Evolutionary conservation across 2,113 vertebrate species (phyloP).

Genomic region (Vulpes lagopus): DNA sequence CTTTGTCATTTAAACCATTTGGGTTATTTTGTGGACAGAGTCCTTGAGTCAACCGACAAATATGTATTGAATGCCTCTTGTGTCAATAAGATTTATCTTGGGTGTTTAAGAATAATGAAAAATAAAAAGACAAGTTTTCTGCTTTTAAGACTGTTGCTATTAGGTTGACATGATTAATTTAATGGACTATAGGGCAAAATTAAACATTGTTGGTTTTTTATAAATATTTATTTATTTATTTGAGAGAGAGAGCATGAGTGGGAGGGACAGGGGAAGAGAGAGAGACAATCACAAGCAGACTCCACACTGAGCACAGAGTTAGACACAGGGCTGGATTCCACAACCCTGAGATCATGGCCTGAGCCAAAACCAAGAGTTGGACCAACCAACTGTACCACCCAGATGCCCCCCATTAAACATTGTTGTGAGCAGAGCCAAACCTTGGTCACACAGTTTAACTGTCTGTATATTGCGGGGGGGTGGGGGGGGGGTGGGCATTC

Average conservation of each 20-base stretch:
- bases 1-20: conserved; percentile 27
- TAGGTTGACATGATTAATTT: background rate
- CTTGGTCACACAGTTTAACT: background rate
- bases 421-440: background rate
- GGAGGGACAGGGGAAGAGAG: too few relatives aligned
- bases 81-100: background rate
- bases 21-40: background rate
- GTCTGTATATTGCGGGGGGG: background rate
- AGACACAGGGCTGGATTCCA: background rate
- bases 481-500: background rate
- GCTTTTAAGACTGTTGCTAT: background rate
- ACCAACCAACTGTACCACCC: background rate
- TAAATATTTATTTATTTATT: background rate
- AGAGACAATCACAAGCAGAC: too few relatives aligned
- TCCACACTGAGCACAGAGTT: background rate
- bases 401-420: background rate
- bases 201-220: background rate
- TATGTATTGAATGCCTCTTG: background rate
- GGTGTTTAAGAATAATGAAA: conserved; percentile 31
- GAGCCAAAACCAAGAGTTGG: background rate
- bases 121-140: background rate
- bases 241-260: background rate
- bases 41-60: background rate
- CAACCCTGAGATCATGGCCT: background rate
- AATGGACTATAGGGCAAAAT: background rate